These are phyloP conservation scores for Leucoraja ocellata DNA, from an alignment of 2,797 vertebrate species.

Conservation along the genomic window DNA sequence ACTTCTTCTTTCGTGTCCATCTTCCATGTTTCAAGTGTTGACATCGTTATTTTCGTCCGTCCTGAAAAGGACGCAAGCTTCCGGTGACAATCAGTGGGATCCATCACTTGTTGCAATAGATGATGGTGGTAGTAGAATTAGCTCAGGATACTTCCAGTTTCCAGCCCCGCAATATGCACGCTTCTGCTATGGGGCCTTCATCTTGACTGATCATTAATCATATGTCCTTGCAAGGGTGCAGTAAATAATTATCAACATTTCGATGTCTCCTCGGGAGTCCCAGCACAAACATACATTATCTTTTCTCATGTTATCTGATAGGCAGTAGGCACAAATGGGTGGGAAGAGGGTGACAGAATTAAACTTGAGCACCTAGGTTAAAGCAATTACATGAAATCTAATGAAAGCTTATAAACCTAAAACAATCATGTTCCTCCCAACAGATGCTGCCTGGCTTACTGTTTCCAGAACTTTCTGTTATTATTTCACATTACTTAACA, in stretches of 20 bases:
- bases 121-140: no score
- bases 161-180: no score
- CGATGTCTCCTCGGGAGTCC: no score
- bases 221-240: background rate
- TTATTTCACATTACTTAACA: slow-evolving; percentile 23
- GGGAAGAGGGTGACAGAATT: background rate
- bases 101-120: no score
- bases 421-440: background rate
- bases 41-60: no score
- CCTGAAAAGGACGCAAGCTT: no score
- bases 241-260: background rate
- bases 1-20: no score
- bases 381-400: background rate
- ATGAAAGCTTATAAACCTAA: background rate
- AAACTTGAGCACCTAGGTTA: background rate
- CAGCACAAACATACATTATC: background rate
- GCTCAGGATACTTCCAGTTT: no score
- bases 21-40: no score
- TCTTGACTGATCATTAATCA: no score
- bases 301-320: background rate
- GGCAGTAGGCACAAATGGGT: background rate
- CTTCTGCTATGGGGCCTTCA: no score
- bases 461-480: slow-evolving; percentile 13
- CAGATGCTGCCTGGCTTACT: background rate
- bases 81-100: no score